Evolutionary conservation across 2,113 vertebrate species (phyloP), one percentile per base, ranked within the genome.

Genomic region (Turdus rufiventris): DNA sequence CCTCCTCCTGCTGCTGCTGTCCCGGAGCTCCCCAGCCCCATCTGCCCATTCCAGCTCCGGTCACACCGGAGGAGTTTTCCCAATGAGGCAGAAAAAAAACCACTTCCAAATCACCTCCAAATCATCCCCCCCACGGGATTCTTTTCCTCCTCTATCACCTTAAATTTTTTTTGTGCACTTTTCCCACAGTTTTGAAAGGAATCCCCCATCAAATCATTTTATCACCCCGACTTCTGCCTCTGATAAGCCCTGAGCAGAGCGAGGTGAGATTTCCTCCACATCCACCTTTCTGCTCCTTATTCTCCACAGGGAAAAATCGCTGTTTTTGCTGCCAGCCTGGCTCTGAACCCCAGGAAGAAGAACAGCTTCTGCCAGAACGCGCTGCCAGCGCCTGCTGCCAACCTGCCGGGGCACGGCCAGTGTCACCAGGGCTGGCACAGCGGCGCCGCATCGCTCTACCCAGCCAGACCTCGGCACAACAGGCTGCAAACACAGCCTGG

Each of bases 121-220:
- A 63, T 2, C 6, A 6, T 8, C 12, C n/a, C 20, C 13, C 4
- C 5, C 0, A 3, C 0, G 0, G 31, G 18, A 48, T 26, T 45
- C 36, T 57, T 40, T 15, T 18, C 31, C 50, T 21, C 29, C 23
- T 70, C 18, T 33, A 51, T 1, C 28, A 26, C 34, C 31, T 74
- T 58, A 10, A 58, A 21, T 18, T 8, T 3, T 31, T 53, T 47
- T 65, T 23, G 33, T 8, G 2, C 29, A 18, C 43, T 38, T n/a
- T 89, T 42, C 7, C 58, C 65, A 8, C 0, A 1, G 3, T 14
- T 75, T 25, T 14, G 16, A 61, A 74, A 53, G 8, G 2, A 24
- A 48, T 3, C 33, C 26, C 23, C 57, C 36, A 4, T 1, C 4
- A 17, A 38, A 38, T 2, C 42, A 26, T 82, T 87, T 26, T 0